Evolutionary conservation across 2,797 vertebrate genomes (phyloP).

Genomic region (Phoxinus dragarum): DNA sequence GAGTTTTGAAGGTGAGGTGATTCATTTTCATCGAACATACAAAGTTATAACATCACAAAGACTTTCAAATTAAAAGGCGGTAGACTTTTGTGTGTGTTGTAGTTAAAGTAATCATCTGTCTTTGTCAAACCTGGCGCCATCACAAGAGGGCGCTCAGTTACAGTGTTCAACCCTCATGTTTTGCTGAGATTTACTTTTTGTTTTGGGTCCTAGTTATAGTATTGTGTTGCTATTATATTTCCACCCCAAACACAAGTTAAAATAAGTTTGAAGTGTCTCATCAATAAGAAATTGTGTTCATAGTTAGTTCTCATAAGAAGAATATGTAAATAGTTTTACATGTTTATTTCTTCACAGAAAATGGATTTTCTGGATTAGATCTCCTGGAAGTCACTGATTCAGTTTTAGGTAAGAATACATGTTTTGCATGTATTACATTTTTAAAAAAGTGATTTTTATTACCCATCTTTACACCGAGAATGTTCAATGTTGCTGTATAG

Average conservation of each 20-base stretch:
- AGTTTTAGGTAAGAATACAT: constrained; percentile 51
- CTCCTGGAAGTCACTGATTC: constrained; percentile 60
- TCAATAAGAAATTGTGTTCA: background rate
- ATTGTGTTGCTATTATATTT: background rate
- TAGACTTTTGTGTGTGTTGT: background rate
- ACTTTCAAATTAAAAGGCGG: background rate
- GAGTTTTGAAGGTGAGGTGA: constrained; percentile 57
- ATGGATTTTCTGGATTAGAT: constrained; percentile 55
- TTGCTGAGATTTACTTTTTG: background rate
- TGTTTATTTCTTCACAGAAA: constrained; percentile 55
- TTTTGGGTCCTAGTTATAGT: background rate
- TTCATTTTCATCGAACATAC: background rate
- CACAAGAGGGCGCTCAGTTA: constrained; percentile 48
- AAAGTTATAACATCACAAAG: background rate
- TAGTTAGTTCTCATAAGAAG: background rate
- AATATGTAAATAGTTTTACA: background rate
- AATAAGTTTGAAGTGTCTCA: background rate
- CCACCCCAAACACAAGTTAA: background rate
- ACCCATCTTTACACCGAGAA: background rate
- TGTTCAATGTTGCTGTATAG: background rate
- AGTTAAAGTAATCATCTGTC: background rate
- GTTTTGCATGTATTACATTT: background rate
- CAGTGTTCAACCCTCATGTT: constrained; percentile 17
- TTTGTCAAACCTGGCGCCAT: background rate
- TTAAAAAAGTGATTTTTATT: background rate